Percentiles rank a stretch among this genome's conserved stretches.
phyloP scores from a whole-genome alignment of 2,113 vertebrate genomes.

The Monarcha castaneiventris region DNA sequence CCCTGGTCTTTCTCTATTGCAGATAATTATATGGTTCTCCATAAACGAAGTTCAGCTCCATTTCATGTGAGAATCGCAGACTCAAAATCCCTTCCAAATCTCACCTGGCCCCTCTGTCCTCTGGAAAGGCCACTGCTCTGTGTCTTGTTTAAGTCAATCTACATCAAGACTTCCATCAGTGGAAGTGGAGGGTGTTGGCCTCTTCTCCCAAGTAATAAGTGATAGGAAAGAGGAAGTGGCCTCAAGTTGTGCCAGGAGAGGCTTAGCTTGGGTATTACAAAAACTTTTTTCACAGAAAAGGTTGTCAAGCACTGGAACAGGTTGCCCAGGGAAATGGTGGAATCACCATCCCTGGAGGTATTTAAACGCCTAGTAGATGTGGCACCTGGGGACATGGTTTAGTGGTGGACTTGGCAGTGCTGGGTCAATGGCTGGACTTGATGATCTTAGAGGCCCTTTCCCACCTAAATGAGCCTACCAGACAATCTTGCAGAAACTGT shows the following conservation, averaged over 20 bases:
- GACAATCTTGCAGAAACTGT: neutral
- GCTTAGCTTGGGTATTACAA: neutral
- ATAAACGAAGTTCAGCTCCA: neutral
- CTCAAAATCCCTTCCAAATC: neutral
- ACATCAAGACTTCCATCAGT: neutral
- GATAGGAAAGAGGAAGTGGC: neutral
- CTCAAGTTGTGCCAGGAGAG: neutral
- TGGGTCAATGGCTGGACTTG: neutral
- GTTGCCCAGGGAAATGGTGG: neutral
- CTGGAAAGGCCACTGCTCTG: neutral
- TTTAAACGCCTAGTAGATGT: neutral
- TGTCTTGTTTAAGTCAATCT: neutral
- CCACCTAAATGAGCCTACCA: neutral
- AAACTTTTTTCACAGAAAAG: neutral
- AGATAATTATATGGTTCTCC: neutral
- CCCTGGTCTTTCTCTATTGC: neutral
- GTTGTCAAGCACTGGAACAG: neutral
- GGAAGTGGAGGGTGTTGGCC: neutral
- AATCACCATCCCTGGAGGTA: neutral
- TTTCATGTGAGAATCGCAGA: neutral
- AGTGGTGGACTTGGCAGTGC: neutral
- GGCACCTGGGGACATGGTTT: neutral
- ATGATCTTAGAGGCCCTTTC: neutral
- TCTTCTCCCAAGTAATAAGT: neutral
- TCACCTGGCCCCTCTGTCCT: neutral